Evolutionary conservation across 2,113 vertebrate genomes (phyloP), one percentile per base, ranked within the genome.

Genomic region (Strigops habroptila): DNA sequence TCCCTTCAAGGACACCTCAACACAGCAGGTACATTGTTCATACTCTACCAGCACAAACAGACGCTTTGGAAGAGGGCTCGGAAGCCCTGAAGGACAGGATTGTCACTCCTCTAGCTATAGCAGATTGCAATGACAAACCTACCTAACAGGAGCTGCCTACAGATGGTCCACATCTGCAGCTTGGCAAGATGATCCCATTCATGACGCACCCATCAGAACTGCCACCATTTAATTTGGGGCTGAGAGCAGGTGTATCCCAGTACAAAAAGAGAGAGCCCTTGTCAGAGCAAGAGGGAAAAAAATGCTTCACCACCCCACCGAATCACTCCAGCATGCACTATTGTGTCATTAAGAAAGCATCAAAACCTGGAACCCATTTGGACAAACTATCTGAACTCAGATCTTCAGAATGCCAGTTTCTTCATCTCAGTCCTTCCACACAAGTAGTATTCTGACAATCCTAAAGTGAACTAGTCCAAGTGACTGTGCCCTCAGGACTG

Each of bases 311-410:
- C 28, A 23, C 12, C 39, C 0, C n/a, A 71, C 0, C 27, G 75
- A n/a, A 63, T 18, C 0, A 0, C 39, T 55, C 33, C 51, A 31
- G 12, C 9, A 13, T 3, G 15, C 52, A n/a, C 14, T 7, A 8
- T 7, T 22, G 24, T 25, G 30, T 28, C 39, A 55, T 23, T 28
- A 25, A 60, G 39, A 33, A 70, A 55, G 46, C 31, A 25, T 5
- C 30, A 37, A 53, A 52, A 67, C 19, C 16, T 52, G 69, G 12
- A 52, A 60, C 3, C 5, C 0, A 12, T 12, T 0, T 12, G 31
- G 67, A 25, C 10, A 55, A 64, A 46, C 37, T 15, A 14, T 0
- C 30, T 44, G 27, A 41, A 95, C 44, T 60, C 24, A 39, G 28
- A 15, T 69, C 59, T 90, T 43, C 49, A 31, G 82, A 35, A 41